A percentile compares a stretch with the other conserved stretches of the same genome.
Conservation (phyloP, 1,140 invertebrate species). For the Trachelipus rathkii region DNA sequence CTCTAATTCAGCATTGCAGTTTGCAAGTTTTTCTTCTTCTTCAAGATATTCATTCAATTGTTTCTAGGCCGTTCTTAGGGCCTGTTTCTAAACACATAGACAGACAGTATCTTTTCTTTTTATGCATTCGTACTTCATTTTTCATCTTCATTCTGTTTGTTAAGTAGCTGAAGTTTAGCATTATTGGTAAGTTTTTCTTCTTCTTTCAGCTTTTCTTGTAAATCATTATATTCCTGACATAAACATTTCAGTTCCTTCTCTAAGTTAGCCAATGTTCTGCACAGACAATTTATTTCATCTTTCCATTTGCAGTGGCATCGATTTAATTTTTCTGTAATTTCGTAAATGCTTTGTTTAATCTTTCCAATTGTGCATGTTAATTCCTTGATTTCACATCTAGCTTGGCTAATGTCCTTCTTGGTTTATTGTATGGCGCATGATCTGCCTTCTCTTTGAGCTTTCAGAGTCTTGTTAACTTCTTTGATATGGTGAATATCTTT, state of each 20-base stretch:
- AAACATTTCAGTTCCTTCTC: background rate
- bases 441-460: background rate
- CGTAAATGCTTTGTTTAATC: background rate
- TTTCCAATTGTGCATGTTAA: background rate
- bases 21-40: background rate
- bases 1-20: background rate
- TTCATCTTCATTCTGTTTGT: background rate
- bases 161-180: background rate
- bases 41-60: background rate
- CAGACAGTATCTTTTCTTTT: background rate
- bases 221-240: background rate
- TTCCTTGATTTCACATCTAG: background rate
- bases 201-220: background rate
- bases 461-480: background rate
- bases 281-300: background rate
- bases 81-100: background rate
- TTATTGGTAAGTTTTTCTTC: background rate
- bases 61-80: background rate
- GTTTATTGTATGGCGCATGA: background rate
- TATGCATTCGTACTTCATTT: background rate
- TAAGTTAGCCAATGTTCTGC: background rate
- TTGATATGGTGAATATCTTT: background rate
- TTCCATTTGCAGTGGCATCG: background rate
- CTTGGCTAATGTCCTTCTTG: background rate
- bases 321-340: conserved; percentile 7